A percentile compares a stretch with the other conserved stretches of the same genome.
phyloP scores from a whole-genome alignment of 2,113 vertebrate species.

The Scytalopus superciliaris region DNA sequence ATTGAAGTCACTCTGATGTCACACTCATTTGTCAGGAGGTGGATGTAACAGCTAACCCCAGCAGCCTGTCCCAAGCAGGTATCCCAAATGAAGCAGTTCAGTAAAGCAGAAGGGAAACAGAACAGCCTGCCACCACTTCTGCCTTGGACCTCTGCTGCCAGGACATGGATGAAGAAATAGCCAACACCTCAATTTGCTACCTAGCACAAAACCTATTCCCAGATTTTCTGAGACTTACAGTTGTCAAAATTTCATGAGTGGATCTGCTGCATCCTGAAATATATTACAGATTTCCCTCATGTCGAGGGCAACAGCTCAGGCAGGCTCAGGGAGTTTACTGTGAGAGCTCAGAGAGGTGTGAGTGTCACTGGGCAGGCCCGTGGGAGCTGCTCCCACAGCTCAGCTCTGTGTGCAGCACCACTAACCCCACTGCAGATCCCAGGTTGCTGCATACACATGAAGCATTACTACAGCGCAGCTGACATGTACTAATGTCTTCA shows the following conservation, averaged over 20 bases:
- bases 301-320: background rate
- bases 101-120: background rate
- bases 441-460: background rate
- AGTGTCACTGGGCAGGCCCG: background rate
- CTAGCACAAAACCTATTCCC: background rate
- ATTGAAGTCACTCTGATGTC: background rate
- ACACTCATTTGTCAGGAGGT: background rate
- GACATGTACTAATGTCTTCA: background rate
- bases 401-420: background rate
- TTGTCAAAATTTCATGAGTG: background rate
- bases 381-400: background rate
- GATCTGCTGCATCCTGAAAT: background rate
- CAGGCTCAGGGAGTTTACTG: background rate
- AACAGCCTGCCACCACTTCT: background rate
- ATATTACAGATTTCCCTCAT: background rate
- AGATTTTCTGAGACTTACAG: background rate
- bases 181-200: background rate
- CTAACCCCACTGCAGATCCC: background rate
- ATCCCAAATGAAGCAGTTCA: background rate
- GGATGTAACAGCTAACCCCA: background rate
- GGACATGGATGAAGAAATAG: background rate
- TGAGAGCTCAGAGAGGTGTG: background rate
- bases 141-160: background rate
- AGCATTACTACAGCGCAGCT: background rate
- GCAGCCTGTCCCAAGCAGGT: background rate